Percentiles rank a stretch among this genome's conserved stretches.
These are phyloP conservation scores for Albula glossodonta DNA, from an alignment of 2,113 vertebrate species.

Conservation along the genomic window DNA sequence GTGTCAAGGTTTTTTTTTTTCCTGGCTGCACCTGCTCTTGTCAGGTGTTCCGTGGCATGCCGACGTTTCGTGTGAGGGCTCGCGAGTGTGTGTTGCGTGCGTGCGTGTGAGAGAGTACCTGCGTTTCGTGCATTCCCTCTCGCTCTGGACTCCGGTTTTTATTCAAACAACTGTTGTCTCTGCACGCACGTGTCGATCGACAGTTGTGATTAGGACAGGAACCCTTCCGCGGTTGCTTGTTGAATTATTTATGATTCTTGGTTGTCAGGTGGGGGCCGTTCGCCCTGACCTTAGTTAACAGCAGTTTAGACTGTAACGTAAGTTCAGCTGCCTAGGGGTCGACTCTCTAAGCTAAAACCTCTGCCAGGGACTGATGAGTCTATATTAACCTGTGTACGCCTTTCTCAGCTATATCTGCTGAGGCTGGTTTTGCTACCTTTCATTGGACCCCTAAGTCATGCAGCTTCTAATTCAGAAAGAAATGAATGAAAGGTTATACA, in stretches of 20 bases:
- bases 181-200: slow-evolving; percentile 61
- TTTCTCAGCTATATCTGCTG: slow-evolving; percentile 7
- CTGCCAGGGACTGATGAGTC: neutral
- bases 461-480: no score
- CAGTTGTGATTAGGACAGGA: slow-evolving; percentile 50
- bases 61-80: slow-evolving; percentile 60
- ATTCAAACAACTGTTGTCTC: slow-evolving; percentile 18
- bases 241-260: slow-evolving; percentile 55
- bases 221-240: slow-evolving; percentile 19
- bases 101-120: slow-evolving; percentile 33
- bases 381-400: neutral
- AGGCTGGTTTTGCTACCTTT: neutral
- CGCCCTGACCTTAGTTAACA: neutral
- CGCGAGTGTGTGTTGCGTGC: slow-evolving; percentile 35
- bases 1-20: slow-evolving; percentile 68
- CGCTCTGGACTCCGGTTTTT: neutral
- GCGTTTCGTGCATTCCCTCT: slow-evolving; percentile 18
- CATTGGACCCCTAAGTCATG: no score
- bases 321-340: neutral
- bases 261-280: slow-evolving; percentile 13
- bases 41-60: slow-evolving; percentile 72
- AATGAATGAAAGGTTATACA: no score
- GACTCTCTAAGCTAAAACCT: neutral
- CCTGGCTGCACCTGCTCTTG: slow-evolving; percentile 71
- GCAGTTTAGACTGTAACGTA: neutral